These are phyloP conservation scores for Geodia barretti DNA, from an alignment of 37 sponge, comb jelly and placozoan genomes.

Conservation along the genomic window DNA sequence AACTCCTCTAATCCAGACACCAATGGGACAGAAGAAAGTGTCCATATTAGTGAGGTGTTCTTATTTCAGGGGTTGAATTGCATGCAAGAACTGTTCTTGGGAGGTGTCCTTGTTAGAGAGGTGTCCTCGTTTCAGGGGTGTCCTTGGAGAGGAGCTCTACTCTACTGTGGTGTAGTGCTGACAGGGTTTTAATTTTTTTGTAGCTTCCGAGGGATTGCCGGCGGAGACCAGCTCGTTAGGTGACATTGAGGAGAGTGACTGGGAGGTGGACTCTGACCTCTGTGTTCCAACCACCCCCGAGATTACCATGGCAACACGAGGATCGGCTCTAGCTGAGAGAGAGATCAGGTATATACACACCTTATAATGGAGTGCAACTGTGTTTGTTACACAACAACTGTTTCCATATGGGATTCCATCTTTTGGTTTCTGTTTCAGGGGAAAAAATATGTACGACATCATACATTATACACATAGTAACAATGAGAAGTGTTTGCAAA, in stretches of 20 bases:
- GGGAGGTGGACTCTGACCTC: conserved; percentile 52
- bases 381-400: not conserved
- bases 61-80: too few relatives aligned
- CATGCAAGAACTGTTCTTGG: too few relatives aligned
- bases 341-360: conserved; percentile 64
- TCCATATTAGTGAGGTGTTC: too few relatives aligned
- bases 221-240: conserved; percentile 46
- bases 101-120: too few relatives aligned
- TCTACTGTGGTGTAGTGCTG: too few relatives aligned
- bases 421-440: not conserved
- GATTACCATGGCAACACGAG: conserved; percentile 8
- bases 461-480: too few relatives aligned
- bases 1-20: too few relatives aligned
- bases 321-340: conserved; percentile 54
- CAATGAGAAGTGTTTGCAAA: too few relatives aligned
- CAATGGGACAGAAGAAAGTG: too few relatives aligned
- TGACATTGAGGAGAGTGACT: conserved; percentile 53
- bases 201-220: conserved; percentile 39
- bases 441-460: not conserved
- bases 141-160: too few relatives aligned
- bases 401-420: not conserved
- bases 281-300: conserved; percentile 13
- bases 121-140: not conserved
- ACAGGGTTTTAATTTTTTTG: too few relatives aligned
- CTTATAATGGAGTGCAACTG: not conserved